Evolutionary conservation across 2,113 vertebrate species (phyloP).

Genomic region (Hassar affinis): DNA sequence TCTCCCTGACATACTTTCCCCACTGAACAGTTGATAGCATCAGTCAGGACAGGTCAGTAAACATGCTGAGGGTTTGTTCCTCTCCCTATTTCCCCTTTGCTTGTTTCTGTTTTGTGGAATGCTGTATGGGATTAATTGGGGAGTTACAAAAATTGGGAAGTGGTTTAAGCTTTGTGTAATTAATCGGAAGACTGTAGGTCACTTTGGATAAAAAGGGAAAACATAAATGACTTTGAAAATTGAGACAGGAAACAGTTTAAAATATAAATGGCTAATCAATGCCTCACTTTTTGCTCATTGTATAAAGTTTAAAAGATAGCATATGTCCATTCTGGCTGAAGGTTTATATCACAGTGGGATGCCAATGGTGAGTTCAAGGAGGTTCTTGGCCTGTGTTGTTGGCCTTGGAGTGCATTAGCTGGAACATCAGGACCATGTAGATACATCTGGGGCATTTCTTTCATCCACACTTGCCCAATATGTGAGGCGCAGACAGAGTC

Average conservation of each 20-base stretch:
- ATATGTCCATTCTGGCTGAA: background rate
- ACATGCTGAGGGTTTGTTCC: background rate
- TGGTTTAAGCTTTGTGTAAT: background rate
- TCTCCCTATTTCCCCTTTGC: background rate
- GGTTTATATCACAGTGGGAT: slow-evolving; percentile 12
- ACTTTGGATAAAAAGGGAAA: background rate
- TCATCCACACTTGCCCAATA: slow-evolving; percentile 25
- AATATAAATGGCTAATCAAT: background rate
- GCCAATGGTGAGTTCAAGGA: background rate
- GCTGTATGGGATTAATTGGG: background rate
- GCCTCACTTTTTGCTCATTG: background rate
- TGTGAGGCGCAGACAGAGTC: slow-evolving; percentile 65
- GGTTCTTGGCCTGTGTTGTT: slow-evolving; percentile 21
- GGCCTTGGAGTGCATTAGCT: slow-evolving; percentile 46
- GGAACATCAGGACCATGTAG: slow-evolving; percentile 61
- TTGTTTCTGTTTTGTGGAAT: slow-evolving; percentile 8
- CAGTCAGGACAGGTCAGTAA: slow-evolving; percentile 38
- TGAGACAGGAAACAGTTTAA: background rate
- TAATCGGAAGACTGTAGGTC: background rate
- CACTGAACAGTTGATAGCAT: slow-evolving; percentile 45
- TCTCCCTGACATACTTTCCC: slow-evolving; percentile 61
- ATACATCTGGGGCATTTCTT: slow-evolving; percentile 54
- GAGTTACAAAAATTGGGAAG: background rate
- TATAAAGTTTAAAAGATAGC: background rate
- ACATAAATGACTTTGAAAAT: background rate